A percentile compares a stretch with the other conserved stretches of the same genome.
Conservation (phyloP, 2,113 vertebrate species). For the Megaceryle torquata region DNA sequence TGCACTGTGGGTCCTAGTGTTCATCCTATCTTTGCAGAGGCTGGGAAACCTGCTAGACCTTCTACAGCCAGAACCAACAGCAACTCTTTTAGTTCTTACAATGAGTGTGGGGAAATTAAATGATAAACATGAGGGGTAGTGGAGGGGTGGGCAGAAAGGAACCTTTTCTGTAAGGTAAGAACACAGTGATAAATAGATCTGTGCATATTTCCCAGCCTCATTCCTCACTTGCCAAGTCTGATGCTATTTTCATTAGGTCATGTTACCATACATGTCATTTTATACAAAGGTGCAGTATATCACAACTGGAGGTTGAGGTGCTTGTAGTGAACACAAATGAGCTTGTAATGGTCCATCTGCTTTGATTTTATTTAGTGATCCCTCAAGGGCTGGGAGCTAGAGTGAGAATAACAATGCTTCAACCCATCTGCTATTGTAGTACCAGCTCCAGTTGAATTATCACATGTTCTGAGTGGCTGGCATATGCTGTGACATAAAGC, state of each 20-base stretch:
- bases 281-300: conserved; percentile 70
- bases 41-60: neutral
- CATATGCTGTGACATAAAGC: conserved; percentile 97
- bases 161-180: conserved; percentile 1
- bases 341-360: conserved; percentile 94
- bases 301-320: conserved; percentile 77
- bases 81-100: neutral
- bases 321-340: conserved; percentile 87
- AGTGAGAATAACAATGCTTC: conserved; percentile 94
- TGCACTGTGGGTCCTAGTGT: neutral
- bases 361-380: conserved; percentile 93
- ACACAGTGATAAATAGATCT: conserved; percentile 59
- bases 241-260: conserved; percentile 67
- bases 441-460: conserved; percentile 91
- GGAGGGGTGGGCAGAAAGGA: neutral
- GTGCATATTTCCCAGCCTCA: conserved; percentile 47
- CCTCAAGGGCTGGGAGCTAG: conserved; percentile 86
- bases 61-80: neutral
- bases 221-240: conserved; percentile 66
- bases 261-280: conserved; percentile 62
- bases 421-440: conserved; percentile 91
- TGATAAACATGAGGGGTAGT: neutral
- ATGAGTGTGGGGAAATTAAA: neutral
- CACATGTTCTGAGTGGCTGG: conserved; percentile 89
- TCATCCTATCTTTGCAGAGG: neutral